phyloP scores from a whole-genome alignment of 1,140 invertebrate species.

The Drosophila ercepeae region DNA sequence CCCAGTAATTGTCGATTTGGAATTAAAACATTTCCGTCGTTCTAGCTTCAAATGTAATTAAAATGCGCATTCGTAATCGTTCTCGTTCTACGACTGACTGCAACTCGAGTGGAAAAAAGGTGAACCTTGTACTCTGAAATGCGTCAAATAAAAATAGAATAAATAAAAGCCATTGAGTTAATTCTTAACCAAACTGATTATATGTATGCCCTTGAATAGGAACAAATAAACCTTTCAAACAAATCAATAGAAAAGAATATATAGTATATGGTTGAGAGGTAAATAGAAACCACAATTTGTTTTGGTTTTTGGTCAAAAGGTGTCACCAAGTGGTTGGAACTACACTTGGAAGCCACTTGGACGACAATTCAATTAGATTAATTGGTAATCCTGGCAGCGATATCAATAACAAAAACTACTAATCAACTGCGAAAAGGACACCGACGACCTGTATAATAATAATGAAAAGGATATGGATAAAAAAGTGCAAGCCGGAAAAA shows the following conservation, averaged over 20 bases:
- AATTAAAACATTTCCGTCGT: neutral
- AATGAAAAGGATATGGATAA: slow-evolving; percentile 86
- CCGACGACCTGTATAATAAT: slow-evolving; percentile 67
- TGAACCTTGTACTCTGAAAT: neutral
- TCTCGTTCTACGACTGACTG: neutral
- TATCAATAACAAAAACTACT: neutral
- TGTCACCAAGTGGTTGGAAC: no score
- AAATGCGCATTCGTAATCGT: neutral
- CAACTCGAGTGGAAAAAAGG: neutral
- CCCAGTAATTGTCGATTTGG: slow-evolving; percentile 2
- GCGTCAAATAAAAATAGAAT: neutral
- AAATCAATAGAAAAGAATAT: no score
- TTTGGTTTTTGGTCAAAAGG: no score
- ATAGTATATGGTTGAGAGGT: no score
- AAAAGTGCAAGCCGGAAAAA: slow-evolving; percentile 57
- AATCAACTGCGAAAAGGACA: neutral
- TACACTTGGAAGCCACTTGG: no score
- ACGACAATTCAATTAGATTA: neutral
- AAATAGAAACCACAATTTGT: no score
- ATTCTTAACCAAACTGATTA: no score
- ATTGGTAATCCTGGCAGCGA: neutral
- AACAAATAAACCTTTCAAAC: no score
- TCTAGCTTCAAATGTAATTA: neutral
- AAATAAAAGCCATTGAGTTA: neutral
- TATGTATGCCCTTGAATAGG: no score